These are phyloP conservation scores for Malurus melanocephalus DNA, from an alignment of 2,113 vertebrate genomes.

Conservation along the genomic window DNA sequence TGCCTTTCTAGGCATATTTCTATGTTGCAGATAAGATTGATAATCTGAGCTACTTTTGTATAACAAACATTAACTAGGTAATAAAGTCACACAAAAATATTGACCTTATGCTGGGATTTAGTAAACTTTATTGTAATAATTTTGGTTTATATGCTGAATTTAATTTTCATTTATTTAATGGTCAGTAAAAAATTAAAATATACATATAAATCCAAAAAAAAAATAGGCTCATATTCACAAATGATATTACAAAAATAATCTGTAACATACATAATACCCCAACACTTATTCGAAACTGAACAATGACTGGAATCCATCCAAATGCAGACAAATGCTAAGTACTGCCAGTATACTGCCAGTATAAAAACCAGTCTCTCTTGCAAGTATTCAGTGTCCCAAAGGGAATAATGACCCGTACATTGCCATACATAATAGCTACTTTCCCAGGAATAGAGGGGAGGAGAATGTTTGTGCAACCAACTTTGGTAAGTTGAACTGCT, in stretches of 20 bases:
- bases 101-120: background rate
- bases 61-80: background rate
- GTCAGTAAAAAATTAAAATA: background rate
- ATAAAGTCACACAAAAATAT: background rate
- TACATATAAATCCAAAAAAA: background rate
- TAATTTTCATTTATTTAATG: background rate
- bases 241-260: background rate
- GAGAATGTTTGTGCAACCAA: slow-evolving; percentile 30
- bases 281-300: slow-evolving; percentile 42
- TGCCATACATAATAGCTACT: slow-evolving; percentile 22
- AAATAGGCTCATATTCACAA: background rate
- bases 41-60: background rate
- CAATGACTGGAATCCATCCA: slow-evolving; percentile 61
- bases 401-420: slow-evolving; percentile 33
- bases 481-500: slow-evolving; percentile 27
- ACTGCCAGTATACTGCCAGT: slow-evolving; percentile 34
- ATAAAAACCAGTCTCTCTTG: slow-evolving; percentile 54
- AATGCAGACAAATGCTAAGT: slow-evolving; percentile 27
- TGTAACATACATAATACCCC: background rate
- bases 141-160: background rate
- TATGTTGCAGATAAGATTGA: background rate
- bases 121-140: background rate
- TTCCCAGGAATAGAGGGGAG: slow-evolving; percentile 39
- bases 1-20: no score
- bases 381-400: slow-evolving; percentile 35